These are phyloP conservation scores for Galagoides demidoff DNA, from an alignment of 2,797 vertebrate species.

Conservation along the genomic window DNA sequence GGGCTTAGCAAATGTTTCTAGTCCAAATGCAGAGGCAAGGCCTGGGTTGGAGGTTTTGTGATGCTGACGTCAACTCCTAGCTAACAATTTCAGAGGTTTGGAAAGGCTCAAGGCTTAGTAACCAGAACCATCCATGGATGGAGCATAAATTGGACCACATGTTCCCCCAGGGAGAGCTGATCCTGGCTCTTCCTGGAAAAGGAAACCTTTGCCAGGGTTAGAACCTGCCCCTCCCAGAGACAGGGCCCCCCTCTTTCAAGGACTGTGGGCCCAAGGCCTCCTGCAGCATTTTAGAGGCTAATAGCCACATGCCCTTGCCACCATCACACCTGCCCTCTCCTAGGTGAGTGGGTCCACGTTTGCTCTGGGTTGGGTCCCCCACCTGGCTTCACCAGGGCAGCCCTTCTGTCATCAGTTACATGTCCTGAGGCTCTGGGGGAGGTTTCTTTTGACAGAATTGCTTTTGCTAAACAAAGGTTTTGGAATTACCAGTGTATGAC, in stretches of 20 bases:
- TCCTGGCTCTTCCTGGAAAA: slow-evolving; percentile 7
- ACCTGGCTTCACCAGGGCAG: neutral
- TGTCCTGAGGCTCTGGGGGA: neutral
- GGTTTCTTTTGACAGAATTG: neutral
- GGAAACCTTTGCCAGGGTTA: neutral
- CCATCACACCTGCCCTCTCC: neutral
- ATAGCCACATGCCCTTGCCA: neutral
- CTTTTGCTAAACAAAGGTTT: neutral
- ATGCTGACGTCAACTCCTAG: slow-evolving; percentile 14
- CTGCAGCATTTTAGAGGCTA: neutral
- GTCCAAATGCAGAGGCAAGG: slow-evolving; percentile 46
- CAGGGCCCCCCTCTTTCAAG: neutral
- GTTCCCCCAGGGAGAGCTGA: neutral
- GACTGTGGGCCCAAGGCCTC: neutral
- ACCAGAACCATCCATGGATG: neutral
- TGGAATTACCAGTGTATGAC: neutral
- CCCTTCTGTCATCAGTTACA: neutral
- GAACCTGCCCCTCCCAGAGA: neutral
- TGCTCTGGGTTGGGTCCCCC: neutral
- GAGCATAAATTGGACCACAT: neutral
- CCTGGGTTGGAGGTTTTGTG: slow-evolving; percentile 62
- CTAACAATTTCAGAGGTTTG: slow-evolving; percentile 41
- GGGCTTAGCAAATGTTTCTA: slow-evolving; percentile 28
- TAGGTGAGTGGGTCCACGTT: neutral
- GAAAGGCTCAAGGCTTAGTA: slow-evolving; percentile 64